phyloP scores from a whole-genome alignment of 2,888 invertebrate genomes.

The Brenthis daphne region DNA sequence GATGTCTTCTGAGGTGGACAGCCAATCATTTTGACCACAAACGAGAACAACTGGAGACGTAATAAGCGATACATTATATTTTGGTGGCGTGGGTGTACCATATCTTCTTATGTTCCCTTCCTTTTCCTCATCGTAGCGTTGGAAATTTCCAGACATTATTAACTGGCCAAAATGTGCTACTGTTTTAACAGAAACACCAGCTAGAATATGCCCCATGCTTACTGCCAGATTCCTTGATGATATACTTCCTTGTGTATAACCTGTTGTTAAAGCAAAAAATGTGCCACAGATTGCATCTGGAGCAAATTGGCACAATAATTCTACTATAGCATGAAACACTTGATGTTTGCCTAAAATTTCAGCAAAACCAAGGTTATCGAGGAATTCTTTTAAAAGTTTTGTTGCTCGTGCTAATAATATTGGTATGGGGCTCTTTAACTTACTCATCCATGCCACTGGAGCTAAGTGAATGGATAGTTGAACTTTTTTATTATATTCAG shows the following conservation, averaged over 20 bases:
- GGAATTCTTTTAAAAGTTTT: conserved; percentile 47
- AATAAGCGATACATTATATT: conserved; percentile 61
- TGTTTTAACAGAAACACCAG: conserved; percentile 75
- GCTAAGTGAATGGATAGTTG: conserved; percentile 75
- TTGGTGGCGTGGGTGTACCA: conserved; percentile 57
- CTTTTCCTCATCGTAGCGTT: conserved; percentile 64
- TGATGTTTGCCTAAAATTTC: conserved; percentile 84
- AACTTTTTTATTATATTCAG: conserved; percentile 82
- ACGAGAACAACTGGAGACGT: conserved; percentile 66
- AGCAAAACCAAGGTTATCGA: conserved; percentile 72
- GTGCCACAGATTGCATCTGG: conserved; percentile 81
- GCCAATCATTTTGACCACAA: conserved; percentile 81
- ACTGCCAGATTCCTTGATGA: conserved; percentile 77
- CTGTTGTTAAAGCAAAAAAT: conserved; percentile 80
- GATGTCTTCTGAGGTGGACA: conserved; percentile 83
- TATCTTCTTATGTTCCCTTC: conserved; percentile 61
- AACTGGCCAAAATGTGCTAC: conserved; percentile 80
- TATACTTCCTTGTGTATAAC: conserved; percentile 79
- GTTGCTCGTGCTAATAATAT: conserved; percentile 47
- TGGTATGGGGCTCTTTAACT: conserved; percentile 62
- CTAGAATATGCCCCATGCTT: conserved; percentile 77
- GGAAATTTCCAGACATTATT: conserved; percentile 58
- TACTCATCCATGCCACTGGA: conserved; percentile 79
- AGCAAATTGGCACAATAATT: conserved; percentile 59
- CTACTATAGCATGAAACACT: conserved; percentile 63